phyloP scores from a whole-genome alignment of 2,888 invertebrate species.

The Agonum fuliginosum region DNA sequence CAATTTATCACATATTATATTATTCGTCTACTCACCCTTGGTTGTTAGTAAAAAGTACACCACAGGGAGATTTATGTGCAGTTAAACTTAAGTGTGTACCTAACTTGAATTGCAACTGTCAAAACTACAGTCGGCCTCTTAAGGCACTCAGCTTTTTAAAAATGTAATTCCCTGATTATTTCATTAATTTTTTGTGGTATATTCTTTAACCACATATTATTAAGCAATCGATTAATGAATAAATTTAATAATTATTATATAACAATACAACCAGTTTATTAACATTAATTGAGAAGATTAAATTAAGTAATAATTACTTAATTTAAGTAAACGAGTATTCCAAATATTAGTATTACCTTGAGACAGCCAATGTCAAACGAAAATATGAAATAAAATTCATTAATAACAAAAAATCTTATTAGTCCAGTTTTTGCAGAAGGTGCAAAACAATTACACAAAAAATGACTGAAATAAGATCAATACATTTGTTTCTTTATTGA shows the following conservation, averaged over 20 bases:
- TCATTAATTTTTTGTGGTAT: not conserved
- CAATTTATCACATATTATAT: too few relatives aligned
- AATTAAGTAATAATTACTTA: not conserved
- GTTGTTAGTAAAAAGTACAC: too few relatives aligned
- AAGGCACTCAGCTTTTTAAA: too few relatives aligned
- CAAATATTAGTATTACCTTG: conserved; percentile 19
- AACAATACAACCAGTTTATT: not conserved
- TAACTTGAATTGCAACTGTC: too few relatives aligned
- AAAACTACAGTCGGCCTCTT: too few relatives aligned
- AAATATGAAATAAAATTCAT: not conserved
- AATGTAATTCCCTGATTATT: not conserved
- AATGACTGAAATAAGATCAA: not conserved
- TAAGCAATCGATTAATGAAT: not conserved
- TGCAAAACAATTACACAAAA: not conserved
- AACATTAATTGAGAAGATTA: not conserved
- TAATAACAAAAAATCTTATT: conserved; percentile 8
- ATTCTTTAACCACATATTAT: not conserved
- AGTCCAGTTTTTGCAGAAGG: not conserved
- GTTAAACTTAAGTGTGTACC: too few relatives aligned
- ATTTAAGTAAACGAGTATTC: not conserved
- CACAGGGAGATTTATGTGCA: too few relatives aligned
- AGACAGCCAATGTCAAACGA: conserved; percentile 15
- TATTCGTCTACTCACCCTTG: too few relatives aligned
- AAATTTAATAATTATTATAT: too few relatives aligned
- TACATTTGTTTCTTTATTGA: not conserved